Evolutionary conservation across 92 coral and sea anemone genomes (phyloP), one percentile per base, ranked within the genome.

Genomic region (Metridium senile): DNA sequence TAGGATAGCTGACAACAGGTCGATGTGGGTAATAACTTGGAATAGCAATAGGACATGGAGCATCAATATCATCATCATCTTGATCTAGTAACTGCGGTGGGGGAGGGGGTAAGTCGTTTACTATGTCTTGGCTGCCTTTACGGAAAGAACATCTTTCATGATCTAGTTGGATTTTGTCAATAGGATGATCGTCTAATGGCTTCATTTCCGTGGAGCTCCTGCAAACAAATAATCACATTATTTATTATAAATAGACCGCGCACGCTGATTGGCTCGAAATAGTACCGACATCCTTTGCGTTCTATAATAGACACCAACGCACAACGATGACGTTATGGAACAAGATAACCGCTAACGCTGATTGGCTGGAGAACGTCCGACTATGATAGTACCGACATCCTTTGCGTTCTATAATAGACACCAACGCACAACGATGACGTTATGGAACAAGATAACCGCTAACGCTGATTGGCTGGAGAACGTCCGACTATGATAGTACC

Each of bases 91-190:
- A 49, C 28, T 71, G 80, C 56, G 78, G 82, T 27, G 93, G 93
- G 78, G 91, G 91, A 11, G 96, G 91, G 3, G 88, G 89, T 43
- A 81, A 71, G 13, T 51, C 90, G 47, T 63, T 67, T 0, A 81
- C 97, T 31, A 52, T 35, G 8, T 89, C 97, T 39, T 82, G 93
- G 26, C 93, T 85, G 75, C 84, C 88, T 68, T 88, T 80, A 68
- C 88, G 72, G 87, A 91, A 91, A 13, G 97, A 91, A 68, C 78
- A 85, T 71, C 93, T 68, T 43, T 88, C 93, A 1, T 84, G 81
- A 71, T 91, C 91, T 28, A 91, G 57, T 64, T 75, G 52, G 10
- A 80, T 70, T 45, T 88, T 71, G 54, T 84, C 89, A 11, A 84
- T 70, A n/a, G 87, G 85, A 52, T 90, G 84, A 47, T 88, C 93